Base-by-base conservation (phyloP, 2,113 vertebrate genomes). In the Ameiurus melas region DNA sequence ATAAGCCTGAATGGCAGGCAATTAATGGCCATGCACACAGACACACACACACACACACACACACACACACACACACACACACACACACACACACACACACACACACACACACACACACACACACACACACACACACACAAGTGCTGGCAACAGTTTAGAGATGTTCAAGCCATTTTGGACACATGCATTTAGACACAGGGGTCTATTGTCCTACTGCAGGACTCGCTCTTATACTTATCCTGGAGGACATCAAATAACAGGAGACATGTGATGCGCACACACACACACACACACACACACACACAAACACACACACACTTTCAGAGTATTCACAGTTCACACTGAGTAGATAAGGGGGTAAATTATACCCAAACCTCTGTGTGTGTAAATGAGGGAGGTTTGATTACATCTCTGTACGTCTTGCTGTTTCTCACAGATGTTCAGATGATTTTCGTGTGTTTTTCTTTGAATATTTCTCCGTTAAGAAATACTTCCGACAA, bases 1-100 rank as follows among this genome's bases (percentile, higher is more conserved):
- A 90, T 60, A 20, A 84, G 66, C 90, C 92, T 81, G 58, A 89
- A 89, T 88, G 82, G 85, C 87, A 89, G 78, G 64, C 90, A 92
- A 88, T 90, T 86, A 89, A 90, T 68, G 70, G 60, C 90, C 89
- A 22, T 7, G 43, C 5, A 83, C 71, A 78, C 68, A 75, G 85
- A 84, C 71, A 51, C 51, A 66, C 78, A 75, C 71, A 75, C 30
- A 58, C 47, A 88, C 66, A 30, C 77, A 85, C 77, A 80, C 64
- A 84, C 60, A 86, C 70, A 73, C 47, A 51, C 47, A 51, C 88
- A 81, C 27, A 33, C 36, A 60, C 43, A 36, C 79, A 79, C 25
- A 51, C 75, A n/a, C 30, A n/a, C 5, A 83, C 71, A 78, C 68
- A 75, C 85, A 84, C 71, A 51, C 51, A 66, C 78, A 75, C 71